Evolutionary conservation across 35 echinoderm and acorn worm species (phyloP), one percentile per base, ranked within the genome.

Genomic region (Stichopus chloronotus): DNA sequence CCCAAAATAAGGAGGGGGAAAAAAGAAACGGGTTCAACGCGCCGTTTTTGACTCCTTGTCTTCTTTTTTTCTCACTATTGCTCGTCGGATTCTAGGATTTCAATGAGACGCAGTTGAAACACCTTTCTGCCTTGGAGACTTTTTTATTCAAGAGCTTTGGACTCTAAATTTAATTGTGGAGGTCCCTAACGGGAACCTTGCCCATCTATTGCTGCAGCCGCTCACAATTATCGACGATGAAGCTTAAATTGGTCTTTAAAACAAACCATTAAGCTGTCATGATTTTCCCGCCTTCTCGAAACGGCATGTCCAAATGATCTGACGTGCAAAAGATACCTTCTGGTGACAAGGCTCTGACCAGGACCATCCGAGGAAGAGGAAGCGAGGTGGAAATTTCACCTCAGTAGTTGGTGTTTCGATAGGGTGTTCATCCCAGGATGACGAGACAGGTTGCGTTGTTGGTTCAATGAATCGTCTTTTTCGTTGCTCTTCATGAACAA

Each of bases 181-280:
- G 87, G 87, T 89, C 87, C 87, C 87, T 72, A 72, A 63, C 87
- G 87, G 87, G 87, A 89, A 72, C 87, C 22, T 19, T 61, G 19
- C 87, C 25, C 24, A 43, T 89, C 87, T 89, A 89, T 89, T 89
- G 57, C 87, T 89, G 87, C 87, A 89, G 87, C 87, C 87, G 87
- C 52, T 72, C 59, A 71, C 87, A 89, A 89, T 89, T 89, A 89
- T 89, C 87, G 87, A 89, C 87, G 87, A 89, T 89, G 59, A 72
- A 89, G 87, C 87, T 55, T 89, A 89, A 89, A 89, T 89, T 89
- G 87, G 87, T 89, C 61, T 89, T 89, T 89, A 89, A 89, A 89
- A 89, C 87, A 89, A 89, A 89, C 87, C 87, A 89, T 89, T 89
- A 89, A 89, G 87, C 87, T 89, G 87, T 89, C 87, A 89, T 55